phyloP scores from a whole-genome alignment of 2,113 vertebrate species.

The Xerus inauris region DNA sequence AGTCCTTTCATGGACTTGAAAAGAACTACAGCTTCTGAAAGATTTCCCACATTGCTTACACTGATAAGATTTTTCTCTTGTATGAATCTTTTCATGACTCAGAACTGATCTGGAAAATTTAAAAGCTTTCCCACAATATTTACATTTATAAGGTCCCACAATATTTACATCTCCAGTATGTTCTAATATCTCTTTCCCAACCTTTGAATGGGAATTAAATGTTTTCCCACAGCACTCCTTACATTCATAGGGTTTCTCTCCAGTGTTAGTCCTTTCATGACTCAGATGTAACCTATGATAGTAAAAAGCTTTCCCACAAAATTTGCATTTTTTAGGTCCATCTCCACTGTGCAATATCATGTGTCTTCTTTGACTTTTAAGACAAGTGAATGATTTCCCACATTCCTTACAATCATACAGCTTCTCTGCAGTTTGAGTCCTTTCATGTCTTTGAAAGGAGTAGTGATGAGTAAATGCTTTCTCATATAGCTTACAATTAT shows the following conservation, averaged over 20 bases:
- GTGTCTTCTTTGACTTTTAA: not conserved
- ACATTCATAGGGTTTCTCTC: not conserved
- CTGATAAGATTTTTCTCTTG: not conserved
- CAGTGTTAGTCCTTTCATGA: too few species aligned
- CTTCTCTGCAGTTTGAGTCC: not conserved
- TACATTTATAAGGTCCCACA: too few species aligned
- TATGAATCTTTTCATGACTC: too few species aligned
- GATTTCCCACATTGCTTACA: too few species aligned
- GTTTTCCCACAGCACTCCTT: not conserved
- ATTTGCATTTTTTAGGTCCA: not conserved
- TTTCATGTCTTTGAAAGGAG: not conserved
- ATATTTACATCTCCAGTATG: too few species aligned
- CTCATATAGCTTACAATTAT: too few species aligned
- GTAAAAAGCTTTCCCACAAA: not conserved
- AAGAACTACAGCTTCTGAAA: too few species aligned
- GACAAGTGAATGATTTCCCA: not conserved
- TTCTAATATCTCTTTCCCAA: too few species aligned
- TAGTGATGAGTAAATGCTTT: too few species aligned
- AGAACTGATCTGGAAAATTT: too few species aligned
- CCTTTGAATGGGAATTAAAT: not conserved
- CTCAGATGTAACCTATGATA: not conserved
- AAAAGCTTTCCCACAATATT: too few species aligned
- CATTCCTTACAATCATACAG: not conserved
- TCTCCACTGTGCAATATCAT: not conserved
- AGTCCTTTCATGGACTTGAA: not conserved